These are phyloP conservation scores for Alouatta palliata DNA, from an alignment of 2,113 vertebrate genomes.

Conservation along the genomic window DNA sequence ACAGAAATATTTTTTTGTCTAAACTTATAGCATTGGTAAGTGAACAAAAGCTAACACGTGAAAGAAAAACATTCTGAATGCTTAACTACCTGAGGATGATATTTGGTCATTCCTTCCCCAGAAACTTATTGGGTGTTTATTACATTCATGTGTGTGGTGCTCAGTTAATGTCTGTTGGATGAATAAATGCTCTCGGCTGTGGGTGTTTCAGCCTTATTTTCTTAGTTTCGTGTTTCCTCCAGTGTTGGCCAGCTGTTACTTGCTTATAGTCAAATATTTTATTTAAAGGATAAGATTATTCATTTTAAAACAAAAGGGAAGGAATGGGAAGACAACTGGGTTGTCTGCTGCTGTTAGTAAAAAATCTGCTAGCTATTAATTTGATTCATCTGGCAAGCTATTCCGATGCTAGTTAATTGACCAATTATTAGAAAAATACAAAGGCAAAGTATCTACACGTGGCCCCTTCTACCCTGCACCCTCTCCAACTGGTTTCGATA, in stretches of 20 bases:
- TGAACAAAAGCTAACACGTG: background rate
- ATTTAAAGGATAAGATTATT: background rate
- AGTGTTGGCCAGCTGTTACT: background rate
- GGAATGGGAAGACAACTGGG: background rate
- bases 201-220: background rate
- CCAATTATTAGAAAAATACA: background rate
- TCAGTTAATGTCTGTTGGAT: background rate
- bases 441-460: background rate
- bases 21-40: background rate
- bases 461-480: background rate
- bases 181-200: background rate
- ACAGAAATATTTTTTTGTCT: background rate
- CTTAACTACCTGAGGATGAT: background rate
- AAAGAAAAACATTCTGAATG: background rate
- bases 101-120: background rate
- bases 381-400: background rate
- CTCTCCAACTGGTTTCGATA: background rate
- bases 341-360: background rate
- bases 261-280: background rate
- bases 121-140: background rate
- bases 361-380: background rate
- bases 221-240: background rate
- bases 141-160: fast-evolving
- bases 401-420: background rate
- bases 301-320: conserved; percentile 40